Conservation (phyloP, 1,140 invertebrate species). For the Heliconius melpomene region DNA sequence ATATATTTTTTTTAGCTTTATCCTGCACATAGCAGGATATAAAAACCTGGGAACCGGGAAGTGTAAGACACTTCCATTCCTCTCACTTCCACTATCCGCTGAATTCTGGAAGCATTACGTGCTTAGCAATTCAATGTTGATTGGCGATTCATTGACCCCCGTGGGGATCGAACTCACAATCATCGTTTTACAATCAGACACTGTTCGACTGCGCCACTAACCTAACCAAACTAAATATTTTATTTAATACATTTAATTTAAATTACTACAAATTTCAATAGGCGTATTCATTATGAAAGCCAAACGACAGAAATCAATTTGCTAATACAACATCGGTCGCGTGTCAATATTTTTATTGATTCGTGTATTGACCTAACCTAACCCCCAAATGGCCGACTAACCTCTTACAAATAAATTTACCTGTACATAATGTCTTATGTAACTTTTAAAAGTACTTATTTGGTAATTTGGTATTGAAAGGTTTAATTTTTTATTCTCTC, state of each 20-base stretch:
- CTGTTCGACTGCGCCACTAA: too few relatives aligned
- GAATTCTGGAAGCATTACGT: too few relatives aligned
- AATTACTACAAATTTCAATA: background rate
- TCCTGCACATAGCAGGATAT: too few relatives aligned
- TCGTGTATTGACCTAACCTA: conserved; percentile 25
- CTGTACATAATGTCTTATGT: background rate
- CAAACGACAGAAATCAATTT: conserved; percentile 8
- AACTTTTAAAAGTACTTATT: conserved; percentile 2
- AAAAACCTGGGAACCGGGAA: too few relatives aligned
- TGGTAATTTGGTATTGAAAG: background rate
- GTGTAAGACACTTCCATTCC: too few relatives aligned
- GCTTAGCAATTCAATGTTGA: too few relatives aligned
- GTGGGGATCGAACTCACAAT: too few relatives aligned
- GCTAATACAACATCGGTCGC: conserved; percentile 12
- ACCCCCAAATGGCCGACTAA: conserved; percentile 19
- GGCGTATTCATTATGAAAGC: background rate
- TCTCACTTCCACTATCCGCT: too few relatives aligned
- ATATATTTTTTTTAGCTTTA: too few relatives aligned
- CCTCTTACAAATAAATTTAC: conserved; percentile 13
- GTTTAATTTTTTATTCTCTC: too few relatives aligned
- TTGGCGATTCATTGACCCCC: too few relatives aligned
- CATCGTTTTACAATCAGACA: too few relatives aligned
- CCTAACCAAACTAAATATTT: background rate
- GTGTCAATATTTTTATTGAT: conserved; percentile 25
- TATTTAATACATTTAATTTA: background rate